phyloP scores from a whole-genome alignment of 2,888 invertebrate genomes.

The Tetragnatha montana region DNA sequence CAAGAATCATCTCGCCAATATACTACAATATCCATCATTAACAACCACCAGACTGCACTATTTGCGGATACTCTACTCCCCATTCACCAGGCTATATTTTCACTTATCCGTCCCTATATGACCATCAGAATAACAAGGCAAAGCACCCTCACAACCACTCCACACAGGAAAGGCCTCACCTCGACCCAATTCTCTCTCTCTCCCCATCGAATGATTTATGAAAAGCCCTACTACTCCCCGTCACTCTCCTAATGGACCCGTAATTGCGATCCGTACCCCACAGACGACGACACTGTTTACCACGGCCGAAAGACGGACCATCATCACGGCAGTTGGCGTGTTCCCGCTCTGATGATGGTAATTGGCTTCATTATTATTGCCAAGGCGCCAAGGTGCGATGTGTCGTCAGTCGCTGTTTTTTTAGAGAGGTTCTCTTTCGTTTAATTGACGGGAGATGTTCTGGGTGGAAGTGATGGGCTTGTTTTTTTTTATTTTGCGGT shows the following conservation, averaged over 20 bases:
- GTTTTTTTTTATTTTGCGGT: neutral
- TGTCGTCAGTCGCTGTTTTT: neutral
- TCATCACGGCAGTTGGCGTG: conserved; percentile 59
- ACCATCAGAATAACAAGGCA: too few species aligned
- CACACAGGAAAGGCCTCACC: neutral
- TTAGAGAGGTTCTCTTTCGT: too few species aligned
- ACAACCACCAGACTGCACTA: too few species aligned
- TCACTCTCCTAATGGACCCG: conserved; percentile 49
- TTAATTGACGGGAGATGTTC: too few species aligned
- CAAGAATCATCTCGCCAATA: too few species aligned
- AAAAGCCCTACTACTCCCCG: neutral
- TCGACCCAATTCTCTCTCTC: neutral
- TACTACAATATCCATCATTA: too few species aligned
- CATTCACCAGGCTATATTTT: too few species aligned
- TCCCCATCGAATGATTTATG: conserved; percentile 32
- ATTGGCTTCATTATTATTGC: conserved; percentile 45
- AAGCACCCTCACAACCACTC: too few species aligned
- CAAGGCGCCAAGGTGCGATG: neutral
- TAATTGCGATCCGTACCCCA: conserved; percentile 33
- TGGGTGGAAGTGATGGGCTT: neutral
- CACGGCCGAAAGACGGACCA: neutral
- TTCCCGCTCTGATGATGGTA: too few species aligned
- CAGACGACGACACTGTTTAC: conserved; percentile 47
- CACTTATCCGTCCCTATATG: too few species aligned
- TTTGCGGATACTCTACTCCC: too few species aligned